phyloP scores from a whole-genome alignment of 35 echinoderm and acorn worm genomes.

The Nesometra sesokonis region DNA sequence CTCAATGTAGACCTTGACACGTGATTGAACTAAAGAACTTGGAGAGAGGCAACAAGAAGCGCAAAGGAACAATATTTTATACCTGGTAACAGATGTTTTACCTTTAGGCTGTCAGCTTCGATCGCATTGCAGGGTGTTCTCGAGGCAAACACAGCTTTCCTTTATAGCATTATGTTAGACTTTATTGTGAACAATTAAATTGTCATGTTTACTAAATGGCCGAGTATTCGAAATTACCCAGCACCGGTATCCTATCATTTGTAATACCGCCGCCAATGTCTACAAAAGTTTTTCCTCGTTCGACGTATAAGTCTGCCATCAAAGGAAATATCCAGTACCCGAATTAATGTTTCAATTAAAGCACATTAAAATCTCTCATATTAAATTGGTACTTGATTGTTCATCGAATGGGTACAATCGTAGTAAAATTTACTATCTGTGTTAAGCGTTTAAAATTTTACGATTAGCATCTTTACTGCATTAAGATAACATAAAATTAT shows the following conservation, averaged over 20 bases:
- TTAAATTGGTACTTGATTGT: not conserved
- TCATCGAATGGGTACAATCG: not conserved
- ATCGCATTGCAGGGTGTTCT: not conserved
- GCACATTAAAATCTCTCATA: not conserved
- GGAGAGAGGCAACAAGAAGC: not conserved
- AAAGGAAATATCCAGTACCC: not conserved
- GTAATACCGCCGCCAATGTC: not conserved
- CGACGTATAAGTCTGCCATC: not conserved
- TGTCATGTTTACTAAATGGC: not conserved
- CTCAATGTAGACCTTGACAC: not conserved
- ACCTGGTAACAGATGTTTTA: not conserved
- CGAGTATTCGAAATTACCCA: not conserved
- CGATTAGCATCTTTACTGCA: not conserved
- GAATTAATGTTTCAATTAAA: not conserved
- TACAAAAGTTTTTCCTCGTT: not conserved
- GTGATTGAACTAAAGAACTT: not conserved
- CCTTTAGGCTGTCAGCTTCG: not conserved
- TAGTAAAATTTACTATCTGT: not conserved
- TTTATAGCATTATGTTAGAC: not conserved
- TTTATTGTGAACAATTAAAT: not conserved
- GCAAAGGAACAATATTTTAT: not conserved
- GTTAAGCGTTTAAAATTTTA: not conserved
- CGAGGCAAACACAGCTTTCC: not conserved
- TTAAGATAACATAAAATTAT: not conserved
- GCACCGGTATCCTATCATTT: too few species aligned